phyloP scores from a whole-genome alignment of 2,888 invertebrate genomes.

The Oxyteleia sp. region DNA sequence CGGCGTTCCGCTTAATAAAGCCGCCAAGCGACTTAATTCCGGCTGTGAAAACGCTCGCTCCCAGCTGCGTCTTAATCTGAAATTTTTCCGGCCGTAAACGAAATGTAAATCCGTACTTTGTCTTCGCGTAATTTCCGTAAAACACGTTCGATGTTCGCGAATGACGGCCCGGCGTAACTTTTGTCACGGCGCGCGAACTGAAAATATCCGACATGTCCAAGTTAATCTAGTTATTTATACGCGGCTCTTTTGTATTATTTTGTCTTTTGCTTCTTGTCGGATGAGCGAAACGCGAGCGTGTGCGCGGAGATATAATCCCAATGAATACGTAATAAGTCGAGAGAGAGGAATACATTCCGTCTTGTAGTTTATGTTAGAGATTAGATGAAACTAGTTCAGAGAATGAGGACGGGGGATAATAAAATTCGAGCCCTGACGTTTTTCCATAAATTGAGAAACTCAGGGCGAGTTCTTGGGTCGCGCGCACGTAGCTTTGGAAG shows the following conservation, averaged over 20 bases:
- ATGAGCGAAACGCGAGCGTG: conserved; percentile 65
- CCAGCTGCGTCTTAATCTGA: conserved; percentile 38
- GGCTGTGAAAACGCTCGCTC: conserved; percentile 4
- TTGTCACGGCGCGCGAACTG: conserved; percentile 52
- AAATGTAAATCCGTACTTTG: conserved; percentile 64
- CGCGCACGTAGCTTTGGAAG: conserved; percentile 76
- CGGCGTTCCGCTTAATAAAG: neutral
- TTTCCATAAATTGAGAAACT: conserved; percentile 83
- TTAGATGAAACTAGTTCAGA: conserved; percentile 71
- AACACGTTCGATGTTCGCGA: conserved; percentile 63
- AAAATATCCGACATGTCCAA: conserved; percentile 66
- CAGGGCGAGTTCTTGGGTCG: conserved; percentile 76
- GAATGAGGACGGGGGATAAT: conserved; percentile 71
- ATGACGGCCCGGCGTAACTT: conserved; percentile 62
- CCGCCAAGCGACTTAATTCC: conserved; percentile 30
- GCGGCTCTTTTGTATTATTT: conserved; percentile 72
- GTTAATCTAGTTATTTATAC: conserved; percentile 73
- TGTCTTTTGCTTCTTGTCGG: conserved; percentile 69
- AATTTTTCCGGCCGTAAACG: conserved; percentile 44
- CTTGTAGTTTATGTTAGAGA: conserved; percentile 76
- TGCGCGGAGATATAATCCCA: conserved; percentile 72
- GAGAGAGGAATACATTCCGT: conserved; percentile 67
- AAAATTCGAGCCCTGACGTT: conserved; percentile 78
- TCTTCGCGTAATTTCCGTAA: conserved; percentile 58
- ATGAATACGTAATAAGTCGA: conserved; percentile 71